Conservation (phyloP, 2,888 invertebrate species). For the Spilosoma lubricipeda region DNA sequence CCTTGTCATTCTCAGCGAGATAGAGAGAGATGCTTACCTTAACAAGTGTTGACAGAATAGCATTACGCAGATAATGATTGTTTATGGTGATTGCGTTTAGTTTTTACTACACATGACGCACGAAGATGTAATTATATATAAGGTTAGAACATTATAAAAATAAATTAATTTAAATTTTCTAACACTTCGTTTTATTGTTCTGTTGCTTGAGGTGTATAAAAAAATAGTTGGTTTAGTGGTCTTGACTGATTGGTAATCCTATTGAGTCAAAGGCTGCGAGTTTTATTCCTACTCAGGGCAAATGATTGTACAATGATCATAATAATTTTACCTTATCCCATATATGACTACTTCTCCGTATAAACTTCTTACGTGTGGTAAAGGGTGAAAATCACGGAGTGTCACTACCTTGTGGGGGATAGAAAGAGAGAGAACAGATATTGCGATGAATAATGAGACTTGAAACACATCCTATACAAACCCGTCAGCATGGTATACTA, state of each 20-base stretch:
- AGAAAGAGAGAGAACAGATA: no score
- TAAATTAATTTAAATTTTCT: constrained; percentile 30
- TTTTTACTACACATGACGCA: constrained; percentile 37
- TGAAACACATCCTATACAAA: no score
- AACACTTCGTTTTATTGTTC: constrained; percentile 14
- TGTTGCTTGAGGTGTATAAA: not conserved
- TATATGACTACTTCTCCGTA: no score
- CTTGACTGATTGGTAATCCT: not conserved
- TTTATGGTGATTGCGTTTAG: constrained; percentile 15
- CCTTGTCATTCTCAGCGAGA: not conserved
- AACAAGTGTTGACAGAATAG: not conserved
- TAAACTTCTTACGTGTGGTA: no score
- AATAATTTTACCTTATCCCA: no score
- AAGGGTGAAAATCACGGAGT: no score
- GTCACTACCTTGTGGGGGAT: no score
- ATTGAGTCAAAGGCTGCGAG: not conserved
- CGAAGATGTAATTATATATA: constrained; percentile 33
- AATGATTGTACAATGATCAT: no score
- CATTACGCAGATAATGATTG: constrained; percentile 15
- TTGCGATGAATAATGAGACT: no score
- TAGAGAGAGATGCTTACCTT: not conserved
- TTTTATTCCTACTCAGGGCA: no score
- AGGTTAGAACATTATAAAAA: constrained; percentile 25
- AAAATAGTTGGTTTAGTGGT: not conserved
- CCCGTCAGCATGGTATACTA: no score